Conservation (phyloP, 2,797 vertebrate genomes). For the Clarias pachynema region DNA sequence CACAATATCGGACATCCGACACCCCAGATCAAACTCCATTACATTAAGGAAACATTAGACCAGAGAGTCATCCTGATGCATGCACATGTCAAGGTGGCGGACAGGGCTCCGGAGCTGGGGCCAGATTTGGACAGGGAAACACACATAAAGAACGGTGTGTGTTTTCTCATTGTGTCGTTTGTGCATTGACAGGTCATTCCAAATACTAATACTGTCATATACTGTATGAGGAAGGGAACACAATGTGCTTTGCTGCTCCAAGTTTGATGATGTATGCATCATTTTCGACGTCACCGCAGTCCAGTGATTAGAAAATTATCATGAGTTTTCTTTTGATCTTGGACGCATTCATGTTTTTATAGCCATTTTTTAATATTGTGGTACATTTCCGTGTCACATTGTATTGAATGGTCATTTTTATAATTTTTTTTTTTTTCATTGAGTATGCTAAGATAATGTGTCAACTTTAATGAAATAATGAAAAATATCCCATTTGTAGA, state of each 20-base stretch:
- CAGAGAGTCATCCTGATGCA: constrained; percentile 69
- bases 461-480: constrained; percentile 29
- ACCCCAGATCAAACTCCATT: constrained; percentile 92
- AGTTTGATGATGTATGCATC: constrained; percentile 41
- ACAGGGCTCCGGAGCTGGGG: constrained; percentile 41
- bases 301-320: constrained; percentile 11
- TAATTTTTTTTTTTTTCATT: background rate
- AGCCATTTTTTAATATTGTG: background rate
- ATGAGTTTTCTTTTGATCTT: background rate
- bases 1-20: constrained; percentile 85
- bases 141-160: constrained; percentile 80
- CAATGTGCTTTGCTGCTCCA: constrained; percentile 75
- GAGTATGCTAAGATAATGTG: constrained; percentile 4
- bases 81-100: constrained; percentile 81
- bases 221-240: constrained; percentile 75
- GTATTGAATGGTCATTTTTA: background rate
- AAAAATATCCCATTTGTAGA: background rate
- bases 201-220: constrained; percentile 79
- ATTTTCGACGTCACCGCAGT: constrained; percentile 40
- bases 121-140: constrained; percentile 62
- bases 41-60: constrained; percentile 94
- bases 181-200: constrained; percentile 83
- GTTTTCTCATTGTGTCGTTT: constrained; percentile 87
- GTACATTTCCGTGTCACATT: background rate
- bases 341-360: background rate